Conservation (phyloP, 2,113 vertebrate species). For the Leptosomus discolor region DNA sequence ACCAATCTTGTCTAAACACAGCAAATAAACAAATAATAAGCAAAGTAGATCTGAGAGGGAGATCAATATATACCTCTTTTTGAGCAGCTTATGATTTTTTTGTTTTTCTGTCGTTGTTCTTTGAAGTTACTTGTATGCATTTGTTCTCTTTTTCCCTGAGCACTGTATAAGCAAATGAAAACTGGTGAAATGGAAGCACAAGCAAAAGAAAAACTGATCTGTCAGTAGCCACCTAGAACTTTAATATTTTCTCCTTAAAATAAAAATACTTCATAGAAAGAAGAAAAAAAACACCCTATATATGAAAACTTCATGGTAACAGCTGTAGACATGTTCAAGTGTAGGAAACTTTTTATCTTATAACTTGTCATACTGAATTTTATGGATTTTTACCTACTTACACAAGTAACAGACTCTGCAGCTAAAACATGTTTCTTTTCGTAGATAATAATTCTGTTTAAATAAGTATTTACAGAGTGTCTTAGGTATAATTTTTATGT, state of each 20-base stretch:
- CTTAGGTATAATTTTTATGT: neutral
- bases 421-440: neutral
- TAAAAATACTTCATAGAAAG: neutral
- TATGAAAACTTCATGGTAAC: neutral
- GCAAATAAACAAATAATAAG: neutral
- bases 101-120: neutral
- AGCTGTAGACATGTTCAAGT: neutral
- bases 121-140: neutral
- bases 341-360: neutral
- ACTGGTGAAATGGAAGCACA: neutral
- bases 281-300: neutral
- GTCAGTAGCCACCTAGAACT: neutral
- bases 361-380: neutral
- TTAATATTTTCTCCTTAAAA: neutral
- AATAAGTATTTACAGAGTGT: neutral
- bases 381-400: neutral
- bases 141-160: neutral
- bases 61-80: neutral
- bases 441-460: neutral
- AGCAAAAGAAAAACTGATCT: neutral
- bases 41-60: neutral
- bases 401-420: neutral
- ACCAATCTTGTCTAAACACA: neutral
- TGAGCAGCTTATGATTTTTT: neutral
- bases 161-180: neutral